Evolutionary conservation across 2,797 vertebrate genomes (phyloP), one percentile per base, ranked within the genome.

Genomic region (Gadopsis bispinosus): DNA sequence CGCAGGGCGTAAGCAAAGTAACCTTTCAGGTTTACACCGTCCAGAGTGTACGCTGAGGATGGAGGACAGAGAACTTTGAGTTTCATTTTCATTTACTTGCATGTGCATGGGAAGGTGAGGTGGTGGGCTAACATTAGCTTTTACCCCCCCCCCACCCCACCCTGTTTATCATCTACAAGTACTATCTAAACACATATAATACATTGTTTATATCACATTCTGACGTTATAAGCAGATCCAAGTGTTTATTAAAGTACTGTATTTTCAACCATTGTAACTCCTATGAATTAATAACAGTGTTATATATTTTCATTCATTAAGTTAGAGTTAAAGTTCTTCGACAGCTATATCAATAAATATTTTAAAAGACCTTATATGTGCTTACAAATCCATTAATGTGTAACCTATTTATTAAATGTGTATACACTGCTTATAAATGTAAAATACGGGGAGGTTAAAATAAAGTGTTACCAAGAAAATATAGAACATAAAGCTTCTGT

Each of bases 1-100:
- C 87, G 98, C 80, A 99, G 96, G 2, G 97, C 97, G 80, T 99
- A 99, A 5, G 96, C 94, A 81, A 99, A 99, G 94, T 99, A 99
- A 20, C 98, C 98, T 78, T 95, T 95, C 48, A 99, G 93, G 88
- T 98, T 97, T 37, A 99, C 92, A 0, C 95, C 96, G 59, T 99
- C 98, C 93, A 99, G 88, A n/a, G 87, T 65, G 72, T 95, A 94
- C 6, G 98, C 98, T 99, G 90, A 66, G 91, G 51, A 69, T 17
- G 48, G 14, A 75, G 22, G 48, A 12, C 4, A 12, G 7, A 63
- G 2, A 0, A 29, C 17, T 0, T 68, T 0, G 29, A 22, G 13
- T 16, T 31, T 55, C 0, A 53, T 5, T 60, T 43, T 4, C 16
- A 68, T 62, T 41, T 12, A 54, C 20, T 13, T 29, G 8, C 7